Evolutionary conservation across 2,113 vertebrate genomes (phyloP).

Genomic region (Poecile atricapillus): DNA sequence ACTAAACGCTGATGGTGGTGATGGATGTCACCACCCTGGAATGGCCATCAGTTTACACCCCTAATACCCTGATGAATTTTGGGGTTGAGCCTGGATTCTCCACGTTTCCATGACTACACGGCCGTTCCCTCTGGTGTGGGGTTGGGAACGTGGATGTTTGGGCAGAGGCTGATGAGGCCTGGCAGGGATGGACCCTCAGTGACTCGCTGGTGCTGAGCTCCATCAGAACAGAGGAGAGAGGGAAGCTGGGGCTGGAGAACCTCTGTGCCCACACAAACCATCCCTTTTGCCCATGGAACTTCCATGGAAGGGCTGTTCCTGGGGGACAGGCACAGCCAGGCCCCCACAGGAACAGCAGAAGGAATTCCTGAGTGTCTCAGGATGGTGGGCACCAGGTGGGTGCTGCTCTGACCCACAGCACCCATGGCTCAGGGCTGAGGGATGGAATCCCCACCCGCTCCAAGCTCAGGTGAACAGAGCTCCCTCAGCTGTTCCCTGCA

Average conservation of each 20-base stretch:
- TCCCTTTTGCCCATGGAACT: fast-evolving
- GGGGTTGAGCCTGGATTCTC: neutral
- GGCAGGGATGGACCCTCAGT: neutral
- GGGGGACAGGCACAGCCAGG: neutral
- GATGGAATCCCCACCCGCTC: fast-evolving
- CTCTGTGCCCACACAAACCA: neutral
- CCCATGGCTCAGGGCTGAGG: fast-evolving
- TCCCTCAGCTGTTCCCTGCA: neutral
- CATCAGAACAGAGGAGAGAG: neutral
- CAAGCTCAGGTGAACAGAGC: neutral
- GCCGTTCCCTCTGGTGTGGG: neutral
- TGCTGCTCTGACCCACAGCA: neutral
- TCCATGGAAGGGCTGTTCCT: neutral
- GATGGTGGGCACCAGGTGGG: fast-evolving
- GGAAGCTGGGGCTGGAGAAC: too few species aligned
- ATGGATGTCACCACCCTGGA: neutral
- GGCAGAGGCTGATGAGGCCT: neutral
- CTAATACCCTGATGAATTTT: neutral
- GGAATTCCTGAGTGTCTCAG: fast-evolving
- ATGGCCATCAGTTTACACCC: neutral
- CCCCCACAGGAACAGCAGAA: neutral
- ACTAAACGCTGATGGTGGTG: neutral
- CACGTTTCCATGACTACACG: neutral
- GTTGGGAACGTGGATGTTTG: fast-evolving
- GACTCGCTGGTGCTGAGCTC: fast-evolving